A percentile compares a stretch with the other conserved stretches of the same genome.
Evolutionary conservation across 2,113 vertebrate genomes (phyloP).

Genomic region (Nothocercus julius): DNA sequence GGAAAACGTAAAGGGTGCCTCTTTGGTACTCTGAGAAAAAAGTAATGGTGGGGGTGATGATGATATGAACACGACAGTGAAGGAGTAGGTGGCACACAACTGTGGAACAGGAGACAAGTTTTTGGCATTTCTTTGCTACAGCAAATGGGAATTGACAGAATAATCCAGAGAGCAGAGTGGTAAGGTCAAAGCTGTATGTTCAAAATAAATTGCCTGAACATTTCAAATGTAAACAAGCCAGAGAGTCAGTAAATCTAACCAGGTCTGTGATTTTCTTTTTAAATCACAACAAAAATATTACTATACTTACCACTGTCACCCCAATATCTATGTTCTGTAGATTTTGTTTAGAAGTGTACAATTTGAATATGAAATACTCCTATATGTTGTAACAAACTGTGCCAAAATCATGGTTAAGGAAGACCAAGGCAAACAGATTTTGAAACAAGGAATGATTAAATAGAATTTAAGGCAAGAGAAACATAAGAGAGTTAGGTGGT

Average conservation of each 20-base stretch:
- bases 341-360: neutral
- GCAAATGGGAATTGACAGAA: neutral
- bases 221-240: neutral
- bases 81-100: neutral
- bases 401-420: neutral
- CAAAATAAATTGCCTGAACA: too few relatives aligned
- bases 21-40: neutral
- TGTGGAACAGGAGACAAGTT: neutral
- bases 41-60: neutral
- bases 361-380: neutral
- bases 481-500: too few relatives aligned
- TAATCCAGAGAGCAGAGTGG: fast-evolving
- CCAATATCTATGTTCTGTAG: neutral
- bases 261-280: neutral
- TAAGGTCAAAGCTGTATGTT: neutral
- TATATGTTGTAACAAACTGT: too few relatives aligned
- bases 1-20: neutral
- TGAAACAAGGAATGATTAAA: neutral
- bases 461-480: too few relatives aligned
- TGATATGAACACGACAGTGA: neutral
- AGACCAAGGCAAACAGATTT: neutral
- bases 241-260: neutral
- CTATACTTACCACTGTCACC: neutral
- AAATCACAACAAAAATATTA: neutral
- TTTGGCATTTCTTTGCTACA: neutral